A percentile compares a stretch with the other conserved stretches of the same genome.
phyloP scores from a whole-genome alignment of 2,888 invertebrate genomes.

The Caenorhabditis macrosperma region DNA sequence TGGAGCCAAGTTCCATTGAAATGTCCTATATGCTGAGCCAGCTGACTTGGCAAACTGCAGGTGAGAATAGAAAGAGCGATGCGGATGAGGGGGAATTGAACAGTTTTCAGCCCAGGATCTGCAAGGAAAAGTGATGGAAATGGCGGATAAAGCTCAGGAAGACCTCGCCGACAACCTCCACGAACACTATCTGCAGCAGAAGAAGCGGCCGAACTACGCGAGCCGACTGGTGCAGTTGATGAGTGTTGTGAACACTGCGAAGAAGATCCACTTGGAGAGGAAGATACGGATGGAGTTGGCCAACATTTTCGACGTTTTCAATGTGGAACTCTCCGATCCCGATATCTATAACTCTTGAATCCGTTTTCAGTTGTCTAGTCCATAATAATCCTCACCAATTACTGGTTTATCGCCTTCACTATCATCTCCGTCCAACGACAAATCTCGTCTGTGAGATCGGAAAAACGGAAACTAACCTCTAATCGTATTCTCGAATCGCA shows the following conservation, averaged over 20 bases:
- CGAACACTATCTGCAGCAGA: constrained; percentile 23
- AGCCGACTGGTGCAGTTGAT: constrained; percentile 34
- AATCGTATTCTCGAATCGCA: no score
- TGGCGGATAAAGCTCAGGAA: constrained; percentile 28
- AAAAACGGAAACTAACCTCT: no score
- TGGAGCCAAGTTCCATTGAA: constrained; percentile 54
- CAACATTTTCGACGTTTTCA: constrained; percentile 39
- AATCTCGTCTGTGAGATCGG: no score
- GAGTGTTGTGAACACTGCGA: constrained; percentile 39
- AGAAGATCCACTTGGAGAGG: constrained; percentile 39
- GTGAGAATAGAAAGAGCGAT: not conserved
- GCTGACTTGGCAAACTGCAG: constrained; percentile 53
- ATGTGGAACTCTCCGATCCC: constrained; percentile 45
- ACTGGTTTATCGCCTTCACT: no score
- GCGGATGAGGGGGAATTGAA: not conserved
- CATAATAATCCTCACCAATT: no score
- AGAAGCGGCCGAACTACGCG: constrained; percentile 41
- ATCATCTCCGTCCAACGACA: no score
- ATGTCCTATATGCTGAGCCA: constrained; percentile 60
- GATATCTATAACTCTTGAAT: constrained; percentile 10
- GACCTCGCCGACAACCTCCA: constrained; percentile 41
- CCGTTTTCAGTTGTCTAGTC: no score
- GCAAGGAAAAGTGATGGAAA: constrained; percentile 42
- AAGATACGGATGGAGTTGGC: constrained; percentile 33
- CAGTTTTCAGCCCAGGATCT: constrained; percentile 30